These are phyloP conservation scores for Ophiodon elongatus DNA, from an alignment of 2,113 vertebrate genomes.

Conservation along the genomic window DNA sequence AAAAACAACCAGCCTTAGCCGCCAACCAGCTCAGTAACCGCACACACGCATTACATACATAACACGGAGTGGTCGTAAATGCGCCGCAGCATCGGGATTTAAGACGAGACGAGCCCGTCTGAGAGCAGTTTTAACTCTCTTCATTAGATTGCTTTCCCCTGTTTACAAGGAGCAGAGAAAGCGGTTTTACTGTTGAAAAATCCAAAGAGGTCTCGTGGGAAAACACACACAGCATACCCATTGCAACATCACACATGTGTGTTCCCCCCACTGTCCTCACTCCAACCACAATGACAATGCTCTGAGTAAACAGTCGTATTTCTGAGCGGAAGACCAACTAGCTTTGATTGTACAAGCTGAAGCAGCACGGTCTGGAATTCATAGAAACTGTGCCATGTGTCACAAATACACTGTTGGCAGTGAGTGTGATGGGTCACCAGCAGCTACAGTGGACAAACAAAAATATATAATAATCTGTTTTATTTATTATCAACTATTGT, in stretches of 20 bases:
- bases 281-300: constrained; percentile 77
- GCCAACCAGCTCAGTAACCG: constrained; percentile 67
- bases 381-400: constrained; percentile 67
- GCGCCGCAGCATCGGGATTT: constrained; percentile 26
- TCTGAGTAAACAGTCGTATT: constrained; percentile 79
- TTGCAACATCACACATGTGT: constrained; percentile 78
- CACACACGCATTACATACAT: constrained; percentile 67
- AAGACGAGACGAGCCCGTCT: constrained; percentile 47
- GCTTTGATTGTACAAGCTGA: constrained; percentile 74
- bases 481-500: neutral
- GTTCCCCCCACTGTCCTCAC: constrained; percentile 68
- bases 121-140: constrained; percentile 71
- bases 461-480: neutral
- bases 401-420: constrained; percentile 56
- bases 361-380: constrained; percentile 73
- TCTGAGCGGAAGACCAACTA: constrained; percentile 73
- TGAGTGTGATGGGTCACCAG: constrained; percentile 34
- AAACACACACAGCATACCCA: constrained; percentile 64
- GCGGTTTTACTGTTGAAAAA: constrained; percentile 66
- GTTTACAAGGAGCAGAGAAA: constrained; percentile 68
- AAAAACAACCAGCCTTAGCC: constrained; percentile 73
- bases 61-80: constrained; percentile 62
- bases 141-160: constrained; percentile 66
- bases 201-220: constrained; percentile 67
- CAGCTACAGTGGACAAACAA: too few species aligned